Evolutionary conservation across 1,140 invertebrate species (phyloP).

Genomic region (Carposina sasakii): DNA sequence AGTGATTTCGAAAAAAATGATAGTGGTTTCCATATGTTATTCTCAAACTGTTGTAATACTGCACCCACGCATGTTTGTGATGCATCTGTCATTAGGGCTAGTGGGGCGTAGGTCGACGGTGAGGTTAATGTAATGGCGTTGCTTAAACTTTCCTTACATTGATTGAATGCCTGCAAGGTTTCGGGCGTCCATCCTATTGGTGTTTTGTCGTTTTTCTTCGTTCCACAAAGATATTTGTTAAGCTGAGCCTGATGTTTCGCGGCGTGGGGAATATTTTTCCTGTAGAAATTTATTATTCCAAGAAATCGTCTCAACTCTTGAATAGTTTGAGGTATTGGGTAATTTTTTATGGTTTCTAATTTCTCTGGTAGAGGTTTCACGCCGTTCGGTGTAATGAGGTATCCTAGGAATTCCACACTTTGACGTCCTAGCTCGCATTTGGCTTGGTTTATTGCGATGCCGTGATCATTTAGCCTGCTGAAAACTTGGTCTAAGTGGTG

Average conservation of each 20-base stretch:
- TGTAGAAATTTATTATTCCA: constrained; percentile 19
- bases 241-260: constrained; percentile 6
- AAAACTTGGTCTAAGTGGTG: constrained; percentile 29
- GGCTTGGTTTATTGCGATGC: constrained; percentile 30
- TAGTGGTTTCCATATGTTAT: constrained; percentile 25
- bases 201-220: constrained; percentile 15
- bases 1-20: constrained; percentile 17
- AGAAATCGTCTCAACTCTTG: constrained; percentile 14
- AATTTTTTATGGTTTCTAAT: constrained; percentile 16
- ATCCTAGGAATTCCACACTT: constrained; percentile 33
- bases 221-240: constrained; percentile 8
- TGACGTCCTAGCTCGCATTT: constrained; percentile 31
- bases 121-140: constrained; percentile 16
- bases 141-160: constrained; percentile 26
- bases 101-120: constrained; percentile 18
- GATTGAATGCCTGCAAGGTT: constrained; percentile 11
- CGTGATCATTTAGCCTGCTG: constrained; percentile 25
- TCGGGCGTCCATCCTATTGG: constrained; percentile 10
- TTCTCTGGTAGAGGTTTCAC: constrained; percentile 26
- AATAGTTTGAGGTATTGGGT: constrained; percentile 5
- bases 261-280: constrained; percentile 10
- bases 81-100: constrained; percentile 23
- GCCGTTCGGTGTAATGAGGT: constrained; percentile 37
- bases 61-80: constrained; percentile 32
- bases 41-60: constrained; percentile 30